phyloP scores from a whole-genome alignment of 2,113 vertebrate species.

The Ochotona princeps region DNA sequence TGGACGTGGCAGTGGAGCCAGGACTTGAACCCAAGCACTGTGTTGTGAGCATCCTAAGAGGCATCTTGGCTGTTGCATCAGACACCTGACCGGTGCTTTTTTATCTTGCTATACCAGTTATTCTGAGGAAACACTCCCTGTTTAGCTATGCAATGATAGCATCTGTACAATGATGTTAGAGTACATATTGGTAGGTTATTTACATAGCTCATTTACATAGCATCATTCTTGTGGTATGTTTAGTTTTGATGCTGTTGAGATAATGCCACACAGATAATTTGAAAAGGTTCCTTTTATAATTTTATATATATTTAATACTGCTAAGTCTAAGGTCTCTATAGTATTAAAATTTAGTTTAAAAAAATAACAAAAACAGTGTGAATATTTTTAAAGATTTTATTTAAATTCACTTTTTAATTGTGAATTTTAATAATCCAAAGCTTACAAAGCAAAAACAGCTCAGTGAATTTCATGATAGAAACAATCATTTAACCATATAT shows the following conservation, averaged over 20 bases:
- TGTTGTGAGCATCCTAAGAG: no score
- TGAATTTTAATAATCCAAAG: background rate
- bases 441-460: background rate
- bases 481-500: background rate
- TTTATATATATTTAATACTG: background rate
- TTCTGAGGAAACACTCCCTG: background rate
- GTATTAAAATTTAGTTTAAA: background rate
- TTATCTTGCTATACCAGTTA: background rate
- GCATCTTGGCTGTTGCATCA: no score
- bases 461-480: background rate
- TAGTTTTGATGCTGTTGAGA: background rate
- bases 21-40: no score
- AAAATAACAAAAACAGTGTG: background rate
- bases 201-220: background rate
- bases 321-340: background rate
- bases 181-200: background rate
- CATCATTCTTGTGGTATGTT: background rate
- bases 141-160: background rate
- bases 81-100: no score
- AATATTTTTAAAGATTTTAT: constrained; percentile 5
- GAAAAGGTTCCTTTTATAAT: background rate
- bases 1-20: no score
- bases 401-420: background rate
- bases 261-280: background rate
- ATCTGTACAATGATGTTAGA: background rate